Percentiles rank a stretch among this genome's conserved stretches.
Evolutionary conservation across 1,140 invertebrate genomes (phyloP).

Genomic region (Drosophila ironensis): DNA sequence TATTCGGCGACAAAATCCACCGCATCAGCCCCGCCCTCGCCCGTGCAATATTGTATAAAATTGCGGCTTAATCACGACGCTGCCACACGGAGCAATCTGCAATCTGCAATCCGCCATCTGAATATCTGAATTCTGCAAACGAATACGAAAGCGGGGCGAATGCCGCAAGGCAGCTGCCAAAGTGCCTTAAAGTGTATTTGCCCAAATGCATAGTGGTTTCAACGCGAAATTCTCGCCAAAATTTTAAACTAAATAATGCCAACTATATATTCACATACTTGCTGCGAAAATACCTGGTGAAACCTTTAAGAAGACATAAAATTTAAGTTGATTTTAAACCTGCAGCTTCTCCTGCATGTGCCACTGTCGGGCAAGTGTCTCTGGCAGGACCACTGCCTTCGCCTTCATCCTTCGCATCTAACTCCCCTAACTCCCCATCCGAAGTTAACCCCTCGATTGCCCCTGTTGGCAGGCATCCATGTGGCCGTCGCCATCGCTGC

Average conservation of each 20-base stretch:
- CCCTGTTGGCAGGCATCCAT: constrained; percentile 66
- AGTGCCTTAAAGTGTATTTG: constrained; percentile 53
- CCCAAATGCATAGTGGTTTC: neutral
- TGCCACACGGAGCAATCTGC: constrained; percentile 40
- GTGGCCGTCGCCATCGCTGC: constrained; percentile 49
- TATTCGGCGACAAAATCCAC: constrained; percentile 36
- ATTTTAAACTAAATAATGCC: neutral
- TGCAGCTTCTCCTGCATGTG: constrained; percentile 56
- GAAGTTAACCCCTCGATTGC: constrained; percentile 34
- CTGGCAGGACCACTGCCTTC: constrained; percentile 4
- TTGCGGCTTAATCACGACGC: constrained; percentile 71
- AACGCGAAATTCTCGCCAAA: neutral
- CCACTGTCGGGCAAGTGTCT: constrained; percentile 59
- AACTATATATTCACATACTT: neutral
- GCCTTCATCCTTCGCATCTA: neutral
- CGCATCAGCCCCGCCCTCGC: neutral
- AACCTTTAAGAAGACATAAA: too few species aligned
- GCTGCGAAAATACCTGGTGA: too few species aligned
- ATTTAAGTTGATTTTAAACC: too few species aligned
- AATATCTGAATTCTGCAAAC: constrained; percentile 38
- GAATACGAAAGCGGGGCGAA: constrained; percentile 10
- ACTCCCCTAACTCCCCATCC: neutral
- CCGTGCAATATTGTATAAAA: constrained; percentile 70
- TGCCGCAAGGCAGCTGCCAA: constrained; percentile 57
- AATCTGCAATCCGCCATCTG: constrained; percentile 37